Evolutionary conservation across 2,113 vertebrate species (phyloP), one percentile per base, ranked within the genome.

Genomic region (Phalacrocorax carbo): DNA sequence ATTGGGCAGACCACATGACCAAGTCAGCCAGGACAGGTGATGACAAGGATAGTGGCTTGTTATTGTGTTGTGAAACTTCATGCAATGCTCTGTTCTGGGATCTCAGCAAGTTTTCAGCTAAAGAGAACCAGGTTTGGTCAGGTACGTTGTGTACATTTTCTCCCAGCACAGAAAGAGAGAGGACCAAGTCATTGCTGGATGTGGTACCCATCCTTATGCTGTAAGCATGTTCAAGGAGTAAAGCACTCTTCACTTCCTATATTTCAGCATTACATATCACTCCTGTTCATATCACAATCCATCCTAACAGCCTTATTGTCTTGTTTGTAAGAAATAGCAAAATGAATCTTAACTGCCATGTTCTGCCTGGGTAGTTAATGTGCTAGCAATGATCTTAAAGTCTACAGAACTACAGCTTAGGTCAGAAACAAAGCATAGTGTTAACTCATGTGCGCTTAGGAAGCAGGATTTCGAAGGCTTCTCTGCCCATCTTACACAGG

Each of bases 1-100:
- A 52, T 7, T 30, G 68, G 54, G 52, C 69, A 90, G 75, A 27
- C 68, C 38, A 62, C 6, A 14, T 62, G 81, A 91, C 29, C 29
- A 66, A 70, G 73, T 73, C 55, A 91, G n/a, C 30, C 32, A 61
- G 89, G 78, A 95, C 77, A 96, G 89, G 96, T 94, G 91, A 95
- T 94, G 93, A 93, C 68, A 94, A 85, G 58, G 83, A 66, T 34
- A 72, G 70, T 23, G 73, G 36, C 58, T 77, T 3, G 1, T 79
- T 94, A 72, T 6, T 85, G 20, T 54, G 27, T 30, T 76, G 60
- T 77, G 58, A 82, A 88, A 81, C 21, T 70, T 62, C 17, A 21
- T 51, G 34, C n/a, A 80, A 26, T 54, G 55, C 42, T 72, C 44
- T 78, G n/a, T 62, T 73, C 27, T 68, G 66, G 62, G 54, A 91